These are phyloP conservation scores for Apteryx owenii DNA, from an alignment of 2,113 vertebrate genomes.

Conservation along the genomic window DNA sequence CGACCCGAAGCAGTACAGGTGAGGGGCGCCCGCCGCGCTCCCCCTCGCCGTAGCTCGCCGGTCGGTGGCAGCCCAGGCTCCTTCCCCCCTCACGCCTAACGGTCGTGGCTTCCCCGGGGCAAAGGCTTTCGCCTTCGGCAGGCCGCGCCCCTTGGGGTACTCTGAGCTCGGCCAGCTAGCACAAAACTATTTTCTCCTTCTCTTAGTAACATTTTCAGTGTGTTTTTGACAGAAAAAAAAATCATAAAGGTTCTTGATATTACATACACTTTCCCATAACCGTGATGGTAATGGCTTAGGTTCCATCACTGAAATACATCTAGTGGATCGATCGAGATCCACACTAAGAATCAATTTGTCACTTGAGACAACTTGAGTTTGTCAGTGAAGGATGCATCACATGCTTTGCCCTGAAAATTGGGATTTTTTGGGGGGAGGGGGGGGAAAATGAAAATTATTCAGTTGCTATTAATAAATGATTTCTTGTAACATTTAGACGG, in stretches of 20 bases:
- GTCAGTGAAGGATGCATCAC: accelerated
- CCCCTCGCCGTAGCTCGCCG: not conserved
- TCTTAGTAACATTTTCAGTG: accelerated
- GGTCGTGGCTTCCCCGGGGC: not conserved
- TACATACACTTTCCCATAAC: accelerated
- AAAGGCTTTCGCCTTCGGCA: accelerated
- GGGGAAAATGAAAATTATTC: accelerated
- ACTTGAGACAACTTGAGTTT: accelerated
- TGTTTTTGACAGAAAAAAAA: not conserved
- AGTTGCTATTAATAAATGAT: not conserved
- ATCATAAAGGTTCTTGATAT: not conserved
- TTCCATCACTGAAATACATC: accelerated
- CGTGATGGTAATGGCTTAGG: not conserved
- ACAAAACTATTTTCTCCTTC: not conserved
- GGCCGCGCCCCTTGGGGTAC: accelerated
- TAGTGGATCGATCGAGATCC: accelerated
- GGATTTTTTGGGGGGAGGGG: not conserved
- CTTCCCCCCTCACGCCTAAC: not conserved
- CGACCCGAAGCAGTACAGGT: conserved; percentile 83
- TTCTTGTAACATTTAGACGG: not conserved
- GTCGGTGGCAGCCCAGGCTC: no score
- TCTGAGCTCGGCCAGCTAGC: not conserved
- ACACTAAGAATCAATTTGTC: accelerated
- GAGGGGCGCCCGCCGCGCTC: not conserved
- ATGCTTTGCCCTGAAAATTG: not conserved